Evolutionary conservation across 1,140 invertebrate species (phyloP), one percentile per base, ranked within the genome.

Genomic region (Popillia japonica): DNA sequence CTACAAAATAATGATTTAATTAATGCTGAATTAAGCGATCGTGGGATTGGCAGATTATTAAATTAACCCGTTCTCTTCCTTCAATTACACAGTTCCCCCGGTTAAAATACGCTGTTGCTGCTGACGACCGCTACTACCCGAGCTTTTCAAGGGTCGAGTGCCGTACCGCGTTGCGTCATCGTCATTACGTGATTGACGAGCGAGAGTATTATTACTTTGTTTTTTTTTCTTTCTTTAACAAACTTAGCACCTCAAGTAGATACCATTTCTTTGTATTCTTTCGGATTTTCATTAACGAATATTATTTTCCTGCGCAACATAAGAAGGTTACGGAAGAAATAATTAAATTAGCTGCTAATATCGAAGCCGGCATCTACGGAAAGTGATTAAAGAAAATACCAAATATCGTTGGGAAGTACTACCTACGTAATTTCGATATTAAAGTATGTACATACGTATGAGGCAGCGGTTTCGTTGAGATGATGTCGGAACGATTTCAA

Each of bases 1-100:
- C 48, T 55, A 17, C n/a, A 68, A 68, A 17, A 34, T 68, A 68
- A 68, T 68, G 61, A 68, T 68, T 68, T 68, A 68, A 68, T 68
- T 68, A 68, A 68, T 68, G 27, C 22, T 68, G 61, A 68, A 68
- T 68, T 68, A 68, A 14, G 27, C 61, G 61, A 22, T 68, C 61
- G 61, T 68, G 61, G 22, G 61, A 68, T 68, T 68, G 61, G 61
- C 61, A 68, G 61, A 68, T 68, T 68, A 68, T 68, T 68, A 68
- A 68, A 68, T 68, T 68, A 68, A 68, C 61, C 61, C 61, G 22
- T 20, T 68, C 61, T 23, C 22, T 34, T 23, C 61, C 22, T 68
- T 68, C 27, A 68, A 68, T 68, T 68, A 68, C 11, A 23, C 17
- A n/a, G 22, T 14, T 17, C 14, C 48, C 17, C 48, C 11, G 48